phyloP scores from a whole-genome alignment of 2,888 invertebrate species.

The Calameuta filiformis region DNA sequence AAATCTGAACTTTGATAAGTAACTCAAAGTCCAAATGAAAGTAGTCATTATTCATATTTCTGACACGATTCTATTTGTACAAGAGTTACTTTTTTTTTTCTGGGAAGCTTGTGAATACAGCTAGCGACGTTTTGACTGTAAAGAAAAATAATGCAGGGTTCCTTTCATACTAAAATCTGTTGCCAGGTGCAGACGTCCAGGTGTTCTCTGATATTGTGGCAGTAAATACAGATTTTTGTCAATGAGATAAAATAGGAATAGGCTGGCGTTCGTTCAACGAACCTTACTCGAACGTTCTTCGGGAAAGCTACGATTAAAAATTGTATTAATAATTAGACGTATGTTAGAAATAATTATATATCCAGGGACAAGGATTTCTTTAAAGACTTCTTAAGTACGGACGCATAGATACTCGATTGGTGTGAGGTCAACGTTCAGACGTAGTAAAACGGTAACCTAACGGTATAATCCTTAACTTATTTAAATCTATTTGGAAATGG shows the following conservation, averaged over 20 bases:
- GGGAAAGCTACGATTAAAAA: neutral
- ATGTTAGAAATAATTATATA: neutral
- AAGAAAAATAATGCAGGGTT: neutral
- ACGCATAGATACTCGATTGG: neutral
- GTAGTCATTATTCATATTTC: neutral
- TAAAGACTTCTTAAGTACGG: neutral
- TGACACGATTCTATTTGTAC: neutral
- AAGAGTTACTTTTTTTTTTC: neutral
- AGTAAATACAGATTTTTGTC: neutral
- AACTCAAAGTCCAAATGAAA: neutral
- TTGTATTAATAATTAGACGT: neutral
- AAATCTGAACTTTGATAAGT: neutral
- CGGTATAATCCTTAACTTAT: neutral
- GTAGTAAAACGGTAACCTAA: neutral
- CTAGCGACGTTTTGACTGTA: neutral
- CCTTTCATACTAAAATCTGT: neutral
- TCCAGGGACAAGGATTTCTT: neutral
- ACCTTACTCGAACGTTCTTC: neutral
- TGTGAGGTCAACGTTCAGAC: neutral
- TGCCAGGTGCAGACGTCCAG: neutral
- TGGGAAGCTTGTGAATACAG: neutral
- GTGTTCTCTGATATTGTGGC: neutral
- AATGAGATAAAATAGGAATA: neutral
- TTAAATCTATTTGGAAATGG: neutral
- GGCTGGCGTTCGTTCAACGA: neutral